A percentile compares a stretch with the other conserved stretches of the same genome.
These are phyloP conservation scores for Steinernema scapterisci DNA, from an alignment of 2,888 invertebrate genomes.

Conservation along the genomic window DNA sequence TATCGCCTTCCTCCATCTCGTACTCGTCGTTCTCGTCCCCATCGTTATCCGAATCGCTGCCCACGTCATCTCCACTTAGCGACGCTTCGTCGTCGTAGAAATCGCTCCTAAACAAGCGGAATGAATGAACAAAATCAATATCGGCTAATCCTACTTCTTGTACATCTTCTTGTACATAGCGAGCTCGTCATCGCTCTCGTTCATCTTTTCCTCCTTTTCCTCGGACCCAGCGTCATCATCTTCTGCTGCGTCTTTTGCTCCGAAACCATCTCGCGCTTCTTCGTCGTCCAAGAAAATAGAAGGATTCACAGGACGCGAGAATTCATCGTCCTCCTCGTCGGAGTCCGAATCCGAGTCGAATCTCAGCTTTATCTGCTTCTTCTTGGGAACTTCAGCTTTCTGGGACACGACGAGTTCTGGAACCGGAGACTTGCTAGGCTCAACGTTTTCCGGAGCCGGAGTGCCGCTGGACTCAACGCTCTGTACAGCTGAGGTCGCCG, in stretches of 20 bases:
- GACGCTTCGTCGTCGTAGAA: slow-evolving; percentile 64
- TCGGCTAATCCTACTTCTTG: slow-evolving; percentile 1
- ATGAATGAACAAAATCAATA: background rate
- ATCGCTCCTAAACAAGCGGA: slow-evolving; percentile 37
- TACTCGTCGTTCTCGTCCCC: slow-evolving; percentile 46
- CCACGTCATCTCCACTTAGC: slow-evolving; percentile 62
- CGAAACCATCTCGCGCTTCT: slow-evolving; percentile 21
- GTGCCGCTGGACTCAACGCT: no score
- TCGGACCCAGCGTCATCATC: background rate
- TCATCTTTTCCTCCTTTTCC: background rate
- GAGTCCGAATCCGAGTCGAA: slow-evolving; percentile 20
- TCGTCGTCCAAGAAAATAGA: slow-evolving; percentile 1
- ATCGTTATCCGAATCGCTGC: slow-evolving; percentile 53
- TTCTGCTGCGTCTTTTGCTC: background rate
- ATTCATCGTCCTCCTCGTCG: background rate
- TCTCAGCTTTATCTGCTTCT: background rate
- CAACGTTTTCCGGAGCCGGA: background rate
- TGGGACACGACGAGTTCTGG: no score
- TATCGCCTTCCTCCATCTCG: slow-evolving; percentile 50
- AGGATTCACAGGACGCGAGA: background rate
- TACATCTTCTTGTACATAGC: slow-evolving; percentile 46
- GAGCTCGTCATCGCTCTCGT: slow-evolving; percentile 51
- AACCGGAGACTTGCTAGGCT: background rate
- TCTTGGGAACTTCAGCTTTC: background rate
- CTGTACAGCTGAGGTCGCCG: no score